Evolutionary conservation across 2,113 vertebrate genomes (phyloP), one percentile per base, ranked within the genome.

Genomic region (rat (Rattus norvegicus)): DNA sequence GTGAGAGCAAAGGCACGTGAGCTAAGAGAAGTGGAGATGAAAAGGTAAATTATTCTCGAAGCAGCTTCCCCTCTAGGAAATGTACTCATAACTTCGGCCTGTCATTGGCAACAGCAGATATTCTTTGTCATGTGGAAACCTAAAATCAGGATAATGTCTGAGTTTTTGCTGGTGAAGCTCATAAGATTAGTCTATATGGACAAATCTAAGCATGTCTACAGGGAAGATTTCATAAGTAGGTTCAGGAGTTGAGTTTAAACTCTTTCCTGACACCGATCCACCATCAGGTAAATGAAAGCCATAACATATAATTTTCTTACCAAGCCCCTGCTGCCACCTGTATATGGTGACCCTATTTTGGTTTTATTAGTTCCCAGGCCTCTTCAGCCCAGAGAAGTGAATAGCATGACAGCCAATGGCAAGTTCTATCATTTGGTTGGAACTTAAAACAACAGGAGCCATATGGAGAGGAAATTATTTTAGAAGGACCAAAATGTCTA

Each of bases 381-480:
- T 72, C 43, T 26, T 24, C 12, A 26, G 4, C 13, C 47, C 83
- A 33, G 36, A 16, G 28, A 81, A 19, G 12, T 1, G 72, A 56
- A 30, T 17, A 22, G 56, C 84, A 14, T 2, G 2, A 7, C 54
- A 30, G 65, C 77, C 63, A 26, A 16, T 69, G 69, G 52, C 70
- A 70, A 65, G 59, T 54, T 13, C 20, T 47, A 26, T 67, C 87
- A 10, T 72, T 89, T 36, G 39, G 52, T 54, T 36, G 73, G 80
- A 80, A 79, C 88, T 63, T 79, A 84, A 88, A 92, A 73, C 93
- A 81, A 79, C 95, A 94, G 77, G 59, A 85, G 77, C 89, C 97
- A 96, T 97, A 97, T 93, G 97, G 95, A 75, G 13, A 96, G 90
- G 92, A 92, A 94, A 93, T 95, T 92, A 94, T 95, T 92, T 96